Conservation (phyloP, 1,140 invertebrate species). For the Asbolus verrucosus region DNA sequence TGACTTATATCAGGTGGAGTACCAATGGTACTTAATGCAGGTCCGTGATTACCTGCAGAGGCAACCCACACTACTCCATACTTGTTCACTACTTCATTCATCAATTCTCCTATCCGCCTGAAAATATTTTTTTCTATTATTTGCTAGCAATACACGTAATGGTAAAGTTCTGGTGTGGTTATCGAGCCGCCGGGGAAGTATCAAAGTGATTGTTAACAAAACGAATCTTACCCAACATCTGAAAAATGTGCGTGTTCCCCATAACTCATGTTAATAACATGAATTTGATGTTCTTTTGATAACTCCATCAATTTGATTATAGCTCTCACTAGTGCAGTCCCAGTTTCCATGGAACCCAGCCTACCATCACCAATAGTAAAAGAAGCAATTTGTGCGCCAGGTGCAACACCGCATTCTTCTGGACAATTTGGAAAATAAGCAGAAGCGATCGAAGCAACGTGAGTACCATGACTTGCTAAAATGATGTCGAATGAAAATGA, state of each 20-base stretch:
- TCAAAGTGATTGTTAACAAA: no score
- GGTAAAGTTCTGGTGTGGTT: no score
- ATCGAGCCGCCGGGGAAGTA: no score
- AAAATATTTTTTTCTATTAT: constrained; percentile 52
- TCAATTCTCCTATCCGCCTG: constrained; percentile 85
- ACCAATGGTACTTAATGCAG: constrained; percentile 91
- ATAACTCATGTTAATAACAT: constrained; percentile 98
- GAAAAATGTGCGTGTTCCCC: constrained; percentile 94
- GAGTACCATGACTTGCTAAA: constrained; percentile 93
- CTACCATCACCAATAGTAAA: constrained; percentile 91
- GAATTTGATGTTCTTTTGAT: constrained; percentile 72
- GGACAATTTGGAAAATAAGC: constrained; percentile 91
- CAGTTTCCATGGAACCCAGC: constrained; percentile 96
- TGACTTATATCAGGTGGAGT: constrained; percentile 91
- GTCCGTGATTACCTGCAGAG: constrained; percentile 95
- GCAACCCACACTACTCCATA: constrained; percentile 92
- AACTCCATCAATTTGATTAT: constrained; percentile 88
- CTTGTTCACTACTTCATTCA: constrained; percentile 92
- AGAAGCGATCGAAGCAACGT: constrained; percentile 95
- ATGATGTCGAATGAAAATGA: constrained; percentile 49
- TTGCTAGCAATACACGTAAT: no score
- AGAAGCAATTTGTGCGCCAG: constrained; percentile 95
- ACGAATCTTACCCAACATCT: constrained; percentile 80
- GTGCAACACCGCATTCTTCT: constrained; percentile 94
- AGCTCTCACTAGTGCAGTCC: constrained; percentile 88